Evolutionary conservation across 64 coral and sea anemone genomes (phyloP).

Genomic region (Montipora capricornis): DNA sequence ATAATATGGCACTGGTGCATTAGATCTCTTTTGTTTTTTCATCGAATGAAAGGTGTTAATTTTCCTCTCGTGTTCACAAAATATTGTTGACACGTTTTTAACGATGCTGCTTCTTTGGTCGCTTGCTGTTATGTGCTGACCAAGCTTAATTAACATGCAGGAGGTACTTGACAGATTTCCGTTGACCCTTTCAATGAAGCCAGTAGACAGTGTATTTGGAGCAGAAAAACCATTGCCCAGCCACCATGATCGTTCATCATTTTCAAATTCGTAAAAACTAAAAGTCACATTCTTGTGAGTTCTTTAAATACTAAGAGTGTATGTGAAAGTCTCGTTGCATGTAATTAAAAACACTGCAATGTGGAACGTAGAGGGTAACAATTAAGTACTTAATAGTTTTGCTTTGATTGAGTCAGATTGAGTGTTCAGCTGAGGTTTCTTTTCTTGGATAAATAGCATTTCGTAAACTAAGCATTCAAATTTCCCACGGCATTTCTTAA

Average conservation of each 20-base stretch:
- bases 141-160: neutral
- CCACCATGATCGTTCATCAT: neutral
- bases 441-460: too few species aligned
- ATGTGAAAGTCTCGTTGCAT: too few species aligned
- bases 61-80: neutral
- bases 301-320: too few species aligned
- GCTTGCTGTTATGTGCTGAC: neutral
- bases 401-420: too few species aligned
- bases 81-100: neutral
- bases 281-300: too few species aligned
- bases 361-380: too few species aligned
- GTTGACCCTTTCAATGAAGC: neutral
- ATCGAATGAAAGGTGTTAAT: neutral
- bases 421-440: too few species aligned
- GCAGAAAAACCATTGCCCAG: neutral
- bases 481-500: neutral
- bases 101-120: neutral
- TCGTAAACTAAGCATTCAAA: too few species aligned
- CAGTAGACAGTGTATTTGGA: neutral
- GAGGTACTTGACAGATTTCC: neutral
- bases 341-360: too few species aligned
- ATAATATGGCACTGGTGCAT: too few species aligned
- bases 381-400: too few species aligned
- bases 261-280: too few species aligned
- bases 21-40: constrained; percentile 3